A percentile compares a stretch with the other conserved stretches of the same genome.
phyloP scores from a whole-genome alignment of 2,888 invertebrate genomes.

The Xylota sylvarum region DNA sequence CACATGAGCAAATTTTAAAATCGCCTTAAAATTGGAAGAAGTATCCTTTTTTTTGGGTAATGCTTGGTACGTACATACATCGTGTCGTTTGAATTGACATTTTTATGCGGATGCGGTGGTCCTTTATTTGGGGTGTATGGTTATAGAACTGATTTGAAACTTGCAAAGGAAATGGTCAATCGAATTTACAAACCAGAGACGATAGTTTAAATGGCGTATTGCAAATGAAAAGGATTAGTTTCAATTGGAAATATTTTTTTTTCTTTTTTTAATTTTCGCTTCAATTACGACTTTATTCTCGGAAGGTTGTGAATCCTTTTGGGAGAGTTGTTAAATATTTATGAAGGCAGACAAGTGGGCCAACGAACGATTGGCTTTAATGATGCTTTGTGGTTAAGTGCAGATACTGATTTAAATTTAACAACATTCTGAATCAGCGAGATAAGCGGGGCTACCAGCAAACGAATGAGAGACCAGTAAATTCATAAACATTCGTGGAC shows the following conservation, averaged over 20 bases:
- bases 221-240: neutral
- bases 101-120: constrained; percentile 1
- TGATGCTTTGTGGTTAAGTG: too few species aligned
- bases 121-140: neutral
- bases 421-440: too few species aligned
- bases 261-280: neutral
- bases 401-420: too few species aligned
- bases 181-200: neutral
- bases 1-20: constrained; percentile 23
- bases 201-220: neutral
- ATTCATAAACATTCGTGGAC: too few species aligned
- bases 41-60: neutral
- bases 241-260: neutral
- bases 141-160: neutral
- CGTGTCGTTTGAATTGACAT: neutral
- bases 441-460: too few species aligned
- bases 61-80: neutral
- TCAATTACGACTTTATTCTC: neutral
- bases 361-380: too few species aligned
- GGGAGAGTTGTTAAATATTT: neutral
- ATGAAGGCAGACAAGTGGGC: neutral
- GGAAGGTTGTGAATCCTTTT: neutral
- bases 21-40: neutral
- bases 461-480: too few species aligned
- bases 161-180: neutral